Evolutionary conservation across 2,113 vertebrate genomes (phyloP).

Genomic region (Edolisoma coerulescens): DNA sequence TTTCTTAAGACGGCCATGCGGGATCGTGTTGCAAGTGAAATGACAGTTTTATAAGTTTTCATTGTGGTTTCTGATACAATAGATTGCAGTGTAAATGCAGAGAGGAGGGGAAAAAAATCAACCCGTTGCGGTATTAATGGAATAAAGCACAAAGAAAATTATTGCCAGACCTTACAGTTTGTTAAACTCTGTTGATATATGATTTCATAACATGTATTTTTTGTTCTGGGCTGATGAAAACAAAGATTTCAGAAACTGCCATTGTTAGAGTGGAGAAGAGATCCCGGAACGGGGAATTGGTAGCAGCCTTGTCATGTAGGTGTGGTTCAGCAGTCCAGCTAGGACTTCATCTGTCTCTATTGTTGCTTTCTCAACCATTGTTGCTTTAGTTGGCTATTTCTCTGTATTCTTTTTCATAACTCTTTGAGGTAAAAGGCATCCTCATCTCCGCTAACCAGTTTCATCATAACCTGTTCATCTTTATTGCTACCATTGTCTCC

Average conservation of each 20-base stretch:
- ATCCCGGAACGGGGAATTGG: background rate
- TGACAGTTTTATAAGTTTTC: background rate
- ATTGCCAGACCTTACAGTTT: background rate
- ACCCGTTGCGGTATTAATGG: background rate
- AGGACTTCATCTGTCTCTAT: conserved; percentile 31
- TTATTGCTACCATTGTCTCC: conserved; percentile 31
- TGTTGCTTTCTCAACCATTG: conserved; percentile 43
- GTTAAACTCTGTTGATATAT: background rate
- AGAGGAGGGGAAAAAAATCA: fast-evolving
- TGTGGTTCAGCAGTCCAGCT: conserved; percentile 54
- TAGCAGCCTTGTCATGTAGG: conserved; percentile 47
- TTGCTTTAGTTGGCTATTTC: background rate
- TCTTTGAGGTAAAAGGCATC: background rate
- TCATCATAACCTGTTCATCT: background rate
- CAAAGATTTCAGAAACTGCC: background rate
- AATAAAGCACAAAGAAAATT: conserved; percentile 17
- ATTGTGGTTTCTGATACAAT: background rate
- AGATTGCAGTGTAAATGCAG: background rate
- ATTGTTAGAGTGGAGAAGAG: conserved; percentile 20
- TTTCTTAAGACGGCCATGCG: background rate
- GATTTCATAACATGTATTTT: background rate
- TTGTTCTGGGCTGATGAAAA: background rate
- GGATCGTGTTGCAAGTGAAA: background rate
- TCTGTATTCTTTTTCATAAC: background rate
- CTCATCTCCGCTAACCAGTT: background rate